Base-by-base conservation (phyloP, 2,113 vertebrate genomes). In the Piprites chloris region DNA sequence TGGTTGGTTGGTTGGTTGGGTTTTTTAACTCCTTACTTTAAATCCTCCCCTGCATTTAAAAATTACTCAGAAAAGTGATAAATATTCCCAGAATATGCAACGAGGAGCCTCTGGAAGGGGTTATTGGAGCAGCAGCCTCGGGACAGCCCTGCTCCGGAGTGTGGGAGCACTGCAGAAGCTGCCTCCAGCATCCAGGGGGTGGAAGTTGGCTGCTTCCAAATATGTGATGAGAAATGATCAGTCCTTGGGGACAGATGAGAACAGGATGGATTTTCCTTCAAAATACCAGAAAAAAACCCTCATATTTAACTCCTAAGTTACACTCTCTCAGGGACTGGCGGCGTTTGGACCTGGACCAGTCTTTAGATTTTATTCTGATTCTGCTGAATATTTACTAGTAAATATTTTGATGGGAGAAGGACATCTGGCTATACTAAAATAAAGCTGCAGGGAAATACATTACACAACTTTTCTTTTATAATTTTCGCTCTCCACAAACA, bases 391-490 rank as follows among this genome's bases (percentile, higher is more conserved):
- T 90, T 93, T 84, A 22, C 72, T 49, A 61, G 63, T 47, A 95
- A 86, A 81, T 94, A 81, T 90, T 96, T 92, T 89, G 90, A 92
- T 93, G 95, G 76, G 76, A 90, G 26, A 42, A 58, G 73, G 73
- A 89, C 91, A 94, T 95, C 93, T 96, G 96, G 90, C 92, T 94
- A 4, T 72, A 61, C 62, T 93, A 87, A 94, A 95, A 84, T 71
- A 56, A 93, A 93, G 83, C 90, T 96, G 61, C 61, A 78, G 92
- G 86, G 85, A 72, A 93, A 89, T 53, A 56, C 65, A 75, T 93
- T 93, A 90, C 85, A 78, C 50, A 78, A 90, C 72, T 93, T 90
- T 62, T 85, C 71, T 94, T 83, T 77, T 41, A 30, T 73, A 46
- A 80, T 93, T 79, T 68, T 90, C 74, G n/a, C 15, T 90, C 49